Conservation (phyloP, 2,113 vertebrate species). For the Leucoraja erinaceus region DNA sequence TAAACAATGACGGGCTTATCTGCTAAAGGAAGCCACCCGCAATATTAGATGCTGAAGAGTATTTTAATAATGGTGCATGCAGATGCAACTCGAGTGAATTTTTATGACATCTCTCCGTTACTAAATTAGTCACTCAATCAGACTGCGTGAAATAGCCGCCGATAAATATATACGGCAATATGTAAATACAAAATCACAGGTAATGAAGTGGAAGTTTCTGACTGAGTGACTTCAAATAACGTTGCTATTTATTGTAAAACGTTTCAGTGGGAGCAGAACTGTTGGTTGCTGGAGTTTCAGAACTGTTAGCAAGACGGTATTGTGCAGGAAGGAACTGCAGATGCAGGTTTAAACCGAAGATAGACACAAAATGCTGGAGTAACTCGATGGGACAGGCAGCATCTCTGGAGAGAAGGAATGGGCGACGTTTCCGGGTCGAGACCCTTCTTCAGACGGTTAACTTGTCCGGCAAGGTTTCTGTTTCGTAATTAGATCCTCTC, state of each 20-base stretch:
- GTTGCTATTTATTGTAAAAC: not conserved
- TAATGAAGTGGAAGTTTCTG: not conserved
- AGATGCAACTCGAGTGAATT: not conserved
- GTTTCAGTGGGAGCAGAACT: not conserved
- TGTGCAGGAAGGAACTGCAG: no score
- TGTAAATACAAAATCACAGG: not conserved
- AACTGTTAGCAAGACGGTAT: not conserved
- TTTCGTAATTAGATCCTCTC: no score
- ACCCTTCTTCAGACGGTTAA: no score
- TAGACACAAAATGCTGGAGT: no score
- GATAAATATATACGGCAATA: not conserved
- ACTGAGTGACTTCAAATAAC: not conserved
- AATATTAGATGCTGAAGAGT: not conserved
- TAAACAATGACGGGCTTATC: not conserved
- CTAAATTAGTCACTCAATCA: not conserved
- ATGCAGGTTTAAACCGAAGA: no score
- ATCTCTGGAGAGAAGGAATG: no score
- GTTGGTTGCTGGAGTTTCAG: not conserved
- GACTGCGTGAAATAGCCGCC: not conserved
- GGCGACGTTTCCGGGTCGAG: no score
- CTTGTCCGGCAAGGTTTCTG: no score
- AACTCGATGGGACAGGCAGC: no score
- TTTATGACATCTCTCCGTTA: not conserved
- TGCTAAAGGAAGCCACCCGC: not conserved
- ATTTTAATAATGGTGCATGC: not conserved